A percentile compares a stretch with the other conserved stretches of the same genome.
Evolutionary conservation across 1,140 invertebrate species (phyloP).

Genomic region (Hyposmocoma kahamanoa): DNA sequence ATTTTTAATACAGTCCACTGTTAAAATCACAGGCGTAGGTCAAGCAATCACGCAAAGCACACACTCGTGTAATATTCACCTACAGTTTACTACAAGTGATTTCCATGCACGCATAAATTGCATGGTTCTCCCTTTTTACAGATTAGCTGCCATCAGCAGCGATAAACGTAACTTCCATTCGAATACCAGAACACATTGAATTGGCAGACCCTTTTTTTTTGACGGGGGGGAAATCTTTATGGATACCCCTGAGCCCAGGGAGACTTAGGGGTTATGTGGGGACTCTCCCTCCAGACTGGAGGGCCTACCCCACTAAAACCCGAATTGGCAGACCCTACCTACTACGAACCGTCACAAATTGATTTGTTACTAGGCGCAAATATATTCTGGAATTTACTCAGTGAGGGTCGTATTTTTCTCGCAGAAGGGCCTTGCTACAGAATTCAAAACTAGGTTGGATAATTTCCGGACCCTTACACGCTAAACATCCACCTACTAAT

Average conservation of each 20-base stretch:
- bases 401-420: conserved; percentile 15
- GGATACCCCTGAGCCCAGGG: too few relatives aligned
- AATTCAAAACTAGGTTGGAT: conserved; percentile 30
- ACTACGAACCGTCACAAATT: conserved; percentile 10
- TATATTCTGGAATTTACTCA: conserved; percentile 26
- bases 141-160: conserved; percentile 9
- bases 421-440: conserved; percentile 18
- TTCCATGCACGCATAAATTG: conserved; percentile 16
- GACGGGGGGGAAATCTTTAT: too few relatives aligned
- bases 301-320: too few relatives aligned
- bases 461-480: conserved; percentile 15
- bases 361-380: conserved; percentile 27
- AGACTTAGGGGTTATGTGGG: too few relatives aligned
- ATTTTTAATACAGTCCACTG: conserved; percentile 25
- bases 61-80: conserved; percentile 15
- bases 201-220: conserved; percentile 27
- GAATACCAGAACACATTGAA: conserved; percentile 15
- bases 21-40: conserved; percentile 23
- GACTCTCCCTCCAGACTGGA: too few relatives aligned
- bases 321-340: conserved; percentile 22
- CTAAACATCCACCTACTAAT: neutral
- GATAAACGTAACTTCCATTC: neutral
- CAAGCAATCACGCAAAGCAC: conserved; percentile 17
- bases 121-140: conserved; percentile 17
- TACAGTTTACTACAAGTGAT: conserved; percentile 14